phyloP scores from a whole-genome alignment of 2,888 invertebrate species.

The Timema cristinae region DNA sequence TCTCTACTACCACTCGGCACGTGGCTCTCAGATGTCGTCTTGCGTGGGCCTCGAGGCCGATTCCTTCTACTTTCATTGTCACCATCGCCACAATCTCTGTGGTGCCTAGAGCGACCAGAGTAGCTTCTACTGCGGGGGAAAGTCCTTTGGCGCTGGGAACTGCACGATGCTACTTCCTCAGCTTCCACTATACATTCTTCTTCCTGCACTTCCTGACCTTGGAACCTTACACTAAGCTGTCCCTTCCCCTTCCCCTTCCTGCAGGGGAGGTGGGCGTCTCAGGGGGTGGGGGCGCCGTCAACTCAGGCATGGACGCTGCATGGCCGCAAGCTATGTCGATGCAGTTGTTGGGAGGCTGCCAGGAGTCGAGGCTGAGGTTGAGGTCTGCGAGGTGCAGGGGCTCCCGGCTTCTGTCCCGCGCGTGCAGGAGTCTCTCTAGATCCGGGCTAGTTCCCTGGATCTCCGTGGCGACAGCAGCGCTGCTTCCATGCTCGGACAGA shows the following conservation, averaged over 20 bases:
- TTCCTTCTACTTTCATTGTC: constrained; percentile 48
- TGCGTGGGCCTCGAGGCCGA: constrained; percentile 43
- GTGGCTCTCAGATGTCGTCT: constrained; percentile 42
- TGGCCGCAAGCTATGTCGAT: constrained; percentile 39
- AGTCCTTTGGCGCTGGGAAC: constrained; percentile 24
- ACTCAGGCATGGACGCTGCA: constrained; percentile 61
- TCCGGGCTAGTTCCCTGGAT: constrained; percentile 39
- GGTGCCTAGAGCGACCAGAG: constrained; percentile 28
- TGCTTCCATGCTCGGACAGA: constrained; percentile 44
- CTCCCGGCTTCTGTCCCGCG: constrained; percentile 55
- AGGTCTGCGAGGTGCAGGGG: constrained; percentile 56
- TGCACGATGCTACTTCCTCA: constrained; percentile 21
- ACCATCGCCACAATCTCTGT: constrained; percentile 6
- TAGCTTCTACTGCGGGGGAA: constrained; percentile 35
- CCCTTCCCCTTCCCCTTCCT: constrained; percentile 48
- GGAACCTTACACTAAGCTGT: constrained; percentile 51
- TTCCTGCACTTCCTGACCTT: constrained; percentile 39
- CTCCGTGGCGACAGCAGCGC: constrained; percentile 25
- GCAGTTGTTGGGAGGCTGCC: constrained; percentile 41
- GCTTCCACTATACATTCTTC: constrained; percentile 13
- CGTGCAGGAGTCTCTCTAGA: constrained; percentile 50
- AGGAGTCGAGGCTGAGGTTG: constrained; percentile 52
- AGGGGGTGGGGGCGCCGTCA: constrained; percentile 42
- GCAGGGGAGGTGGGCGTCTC: constrained; percentile 43
- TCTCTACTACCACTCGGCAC: constrained; percentile 49